Evolutionary conservation across 2,113 vertebrate genomes (phyloP).

Genomic region (Coryphaenoides rupestris): DNA sequence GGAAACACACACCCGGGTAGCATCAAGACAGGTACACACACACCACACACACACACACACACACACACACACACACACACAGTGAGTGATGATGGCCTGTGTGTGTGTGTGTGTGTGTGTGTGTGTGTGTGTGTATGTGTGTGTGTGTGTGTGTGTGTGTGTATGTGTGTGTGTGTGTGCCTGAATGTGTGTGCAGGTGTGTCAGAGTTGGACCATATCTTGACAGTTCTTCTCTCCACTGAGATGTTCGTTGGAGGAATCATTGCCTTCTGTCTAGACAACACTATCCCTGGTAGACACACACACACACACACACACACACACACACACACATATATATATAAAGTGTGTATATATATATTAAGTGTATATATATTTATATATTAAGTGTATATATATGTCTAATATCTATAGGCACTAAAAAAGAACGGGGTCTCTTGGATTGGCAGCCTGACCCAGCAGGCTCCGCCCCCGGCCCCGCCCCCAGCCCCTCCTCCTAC

Average conservation of each 20-base stretch:
- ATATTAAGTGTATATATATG: not conserved
- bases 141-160: constrained; percentile 2
- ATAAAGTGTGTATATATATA: not conserved
- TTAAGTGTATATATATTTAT: no score
- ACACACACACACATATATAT: not conserved
- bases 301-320: not conserved
- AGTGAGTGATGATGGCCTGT: no score
- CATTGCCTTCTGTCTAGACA: constrained; percentile 90
- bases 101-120: not conserved
- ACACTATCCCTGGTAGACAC: constrained; percentile 88
- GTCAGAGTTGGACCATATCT: constrained; percentile 88
- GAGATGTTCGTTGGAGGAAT: constrained; percentile 97
- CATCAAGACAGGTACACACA: not conserved
- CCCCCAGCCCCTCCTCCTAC: constrained; percentile 3
- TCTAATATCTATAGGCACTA: constrained; percentile 3
- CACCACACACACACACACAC: not conserved
- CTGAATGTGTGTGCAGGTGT: constrained; percentile 70
- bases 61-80: no score
- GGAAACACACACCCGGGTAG: constrained; percentile 57
- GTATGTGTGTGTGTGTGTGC: constrained; percentile 7
- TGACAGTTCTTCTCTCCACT: constrained; percentile 91
- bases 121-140: not conserved
- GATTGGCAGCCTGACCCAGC: not conserved
- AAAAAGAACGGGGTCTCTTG: constrained; percentile 1
- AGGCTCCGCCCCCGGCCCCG: not conserved